Evolutionary conservation across 1,140 invertebrate species (phyloP).

Genomic region (Ptiloglossa arizonensis): DNA sequence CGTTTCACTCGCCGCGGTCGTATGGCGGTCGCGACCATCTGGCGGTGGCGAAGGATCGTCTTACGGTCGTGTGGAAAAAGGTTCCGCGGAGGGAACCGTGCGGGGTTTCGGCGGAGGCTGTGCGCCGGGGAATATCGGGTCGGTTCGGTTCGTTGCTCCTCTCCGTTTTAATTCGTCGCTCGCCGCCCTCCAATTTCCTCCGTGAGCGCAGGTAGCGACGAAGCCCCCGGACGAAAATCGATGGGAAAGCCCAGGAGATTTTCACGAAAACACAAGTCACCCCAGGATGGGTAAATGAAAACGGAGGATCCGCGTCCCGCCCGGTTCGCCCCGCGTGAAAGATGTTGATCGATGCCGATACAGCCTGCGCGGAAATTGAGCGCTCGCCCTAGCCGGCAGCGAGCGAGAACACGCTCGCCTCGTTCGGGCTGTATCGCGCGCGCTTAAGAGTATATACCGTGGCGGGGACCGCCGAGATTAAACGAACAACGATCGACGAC

Average conservation of each 20-base stretch:
- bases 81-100: slow-evolving; percentile 4
- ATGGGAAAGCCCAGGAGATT: slow-evolving; percentile 46
- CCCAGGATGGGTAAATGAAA: slow-evolving; percentile 39
- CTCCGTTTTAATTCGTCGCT: slow-evolving; percentile 51
- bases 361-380: slow-evolving; percentile 30
- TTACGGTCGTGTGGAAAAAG: slow-evolving; percentile 26
- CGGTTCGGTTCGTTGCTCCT: slow-evolving; percentile 48
- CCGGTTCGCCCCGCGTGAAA: slow-evolving; percentile 21
- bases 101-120: background rate
- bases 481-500: slow-evolving; percentile 14
- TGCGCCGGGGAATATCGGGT: slow-evolving; percentile 12
- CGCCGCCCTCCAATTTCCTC: slow-evolving; percentile 53
- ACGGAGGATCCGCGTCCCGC: slow-evolving; percentile 7
- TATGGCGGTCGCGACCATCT: slow-evolving; percentile 11
- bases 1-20: background rate
- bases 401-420: too few relatives aligned
- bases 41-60: slow-evolving; percentile 11
- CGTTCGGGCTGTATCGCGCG: too few relatives aligned
- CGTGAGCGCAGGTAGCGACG: slow-evolving; percentile 46
- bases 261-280: slow-evolving; percentile 53
- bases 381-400: background rate
- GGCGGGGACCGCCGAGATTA: slow-evolving; percentile 5
- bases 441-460: too few relatives aligned
- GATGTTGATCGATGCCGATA: slow-evolving; percentile 48
- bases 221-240: slow-evolving; percentile 46